Evolutionary conservation across 2,113 vertebrate genomes (phyloP).

Genomic region (Ranitomeya imitator): DNA sequence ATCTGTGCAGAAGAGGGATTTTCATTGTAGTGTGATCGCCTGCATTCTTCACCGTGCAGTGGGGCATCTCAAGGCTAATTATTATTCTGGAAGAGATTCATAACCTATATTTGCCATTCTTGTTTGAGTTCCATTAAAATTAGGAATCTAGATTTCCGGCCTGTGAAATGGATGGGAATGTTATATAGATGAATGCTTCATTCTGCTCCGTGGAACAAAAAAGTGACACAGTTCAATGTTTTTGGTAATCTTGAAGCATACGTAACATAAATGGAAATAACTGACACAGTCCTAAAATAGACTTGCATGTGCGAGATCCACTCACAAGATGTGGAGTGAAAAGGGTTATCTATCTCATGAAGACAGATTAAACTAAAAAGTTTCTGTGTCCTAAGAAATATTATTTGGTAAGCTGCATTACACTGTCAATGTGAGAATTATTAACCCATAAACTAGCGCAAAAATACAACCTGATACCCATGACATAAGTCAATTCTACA

Average conservation of each 20-base stretch:
- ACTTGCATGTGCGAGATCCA: background rate
- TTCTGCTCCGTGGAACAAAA: background rate
- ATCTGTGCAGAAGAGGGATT: slow-evolving; percentile 34
- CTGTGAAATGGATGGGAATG: background rate
- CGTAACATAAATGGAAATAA: background rate
- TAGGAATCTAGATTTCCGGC: slow-evolving; percentile 3
- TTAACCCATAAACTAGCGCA: too few relatives aligned
- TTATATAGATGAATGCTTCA: background rate
- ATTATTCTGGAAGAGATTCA: slow-evolving; percentile 24
- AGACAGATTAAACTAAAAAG: background rate
- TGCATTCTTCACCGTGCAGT: slow-evolving; percentile 21
- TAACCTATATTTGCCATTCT: slow-evolving; percentile 15
- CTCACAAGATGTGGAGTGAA: background rate
- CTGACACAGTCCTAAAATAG: background rate
- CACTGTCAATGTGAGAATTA: too few relatives aligned
- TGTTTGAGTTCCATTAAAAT: slow-evolving; percentile 26
- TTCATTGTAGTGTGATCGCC: slow-evolving; percentile 38
- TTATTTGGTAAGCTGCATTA: too few relatives aligned
- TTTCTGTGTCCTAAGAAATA: too few relatives aligned
- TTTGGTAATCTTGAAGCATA: background rate
- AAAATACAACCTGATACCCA: too few relatives aligned
- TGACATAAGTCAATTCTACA: too few relatives aligned
- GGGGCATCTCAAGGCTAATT: slow-evolving; percentile 48
- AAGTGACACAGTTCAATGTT: background rate
- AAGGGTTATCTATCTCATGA: background rate